These are phyloP conservation scores for Hucho hucho DNA, from an alignment of 2,113 vertebrate genomes.

Conservation along the genomic window DNA sequence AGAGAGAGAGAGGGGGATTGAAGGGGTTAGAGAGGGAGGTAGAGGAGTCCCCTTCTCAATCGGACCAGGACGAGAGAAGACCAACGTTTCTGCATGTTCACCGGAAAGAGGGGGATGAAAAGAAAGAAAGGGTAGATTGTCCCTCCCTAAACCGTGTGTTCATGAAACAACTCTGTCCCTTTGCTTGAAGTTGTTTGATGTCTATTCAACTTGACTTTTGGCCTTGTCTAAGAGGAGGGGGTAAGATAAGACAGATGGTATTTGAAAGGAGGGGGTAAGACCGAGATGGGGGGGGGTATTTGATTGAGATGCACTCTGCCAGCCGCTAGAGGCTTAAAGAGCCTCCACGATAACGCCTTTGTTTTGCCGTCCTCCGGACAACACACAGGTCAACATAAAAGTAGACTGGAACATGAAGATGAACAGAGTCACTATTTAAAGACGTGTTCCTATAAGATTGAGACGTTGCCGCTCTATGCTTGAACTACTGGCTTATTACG, in stretches of 20 bases:
- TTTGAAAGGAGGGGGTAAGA: not conserved
- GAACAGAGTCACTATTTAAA: not conserved
- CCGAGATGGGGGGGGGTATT: not conserved
- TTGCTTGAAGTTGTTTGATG: not conserved
- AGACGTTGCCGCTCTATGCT: not conserved
- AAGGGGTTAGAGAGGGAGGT: constrained; percentile 10
- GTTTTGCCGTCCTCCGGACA: not conserved
- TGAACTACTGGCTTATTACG: not conserved
- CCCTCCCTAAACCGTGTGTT: not conserved
- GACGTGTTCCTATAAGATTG: not conserved
- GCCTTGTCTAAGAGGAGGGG: too few species aligned
- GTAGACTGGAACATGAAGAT: too few species aligned
- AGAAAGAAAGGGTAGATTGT: not conserved
- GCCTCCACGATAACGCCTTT: not conserved
- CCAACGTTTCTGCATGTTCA: not conserved
- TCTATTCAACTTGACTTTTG: not conserved
- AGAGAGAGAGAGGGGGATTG: not conserved
- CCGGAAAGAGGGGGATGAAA: not conserved
- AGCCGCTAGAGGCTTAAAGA: not conserved
- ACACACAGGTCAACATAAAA: not conserved
- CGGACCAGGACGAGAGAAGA: not conserved
- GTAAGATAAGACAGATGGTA: too few species aligned
- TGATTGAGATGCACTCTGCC: not conserved
- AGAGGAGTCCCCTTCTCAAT: not conserved
- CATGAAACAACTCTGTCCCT: not conserved